phyloP scores from a whole-genome alignment of 2,797 vertebrate species.

The Hozukius guyotensis region DNA sequence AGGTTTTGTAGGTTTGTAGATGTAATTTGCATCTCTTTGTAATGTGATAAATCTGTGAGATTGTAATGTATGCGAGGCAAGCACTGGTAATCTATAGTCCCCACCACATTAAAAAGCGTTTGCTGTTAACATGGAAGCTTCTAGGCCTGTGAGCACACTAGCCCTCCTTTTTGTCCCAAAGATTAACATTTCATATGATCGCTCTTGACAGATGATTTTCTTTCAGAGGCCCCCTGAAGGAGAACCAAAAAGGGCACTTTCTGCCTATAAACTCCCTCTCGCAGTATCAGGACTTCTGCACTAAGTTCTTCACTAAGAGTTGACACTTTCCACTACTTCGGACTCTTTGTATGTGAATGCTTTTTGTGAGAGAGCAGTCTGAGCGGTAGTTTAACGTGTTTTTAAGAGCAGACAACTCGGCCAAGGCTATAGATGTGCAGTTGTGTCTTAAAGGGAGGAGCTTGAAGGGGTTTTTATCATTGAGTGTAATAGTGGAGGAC shows the following conservation, averaged over 20 bases:
- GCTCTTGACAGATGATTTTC: slow-evolving; percentile 90
- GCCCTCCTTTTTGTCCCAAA: slow-evolving; percentile 65
- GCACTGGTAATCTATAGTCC: neutral
- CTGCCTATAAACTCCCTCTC: slow-evolving; percentile 69
- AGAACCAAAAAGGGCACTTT: slow-evolving; percentile 91
- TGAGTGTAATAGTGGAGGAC: slow-evolving; percentile 58
- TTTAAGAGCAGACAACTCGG: slow-evolving; percentile 36
- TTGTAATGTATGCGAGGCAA: neutral
- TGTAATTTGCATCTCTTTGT: neutral
- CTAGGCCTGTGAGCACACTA: slow-evolving; percentile 43
- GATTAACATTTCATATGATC: slow-evolving; percentile 91
- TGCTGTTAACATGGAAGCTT: slow-evolving; percentile 8
- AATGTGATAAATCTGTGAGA: neutral
- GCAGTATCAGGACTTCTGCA: slow-evolving; percentile 42
- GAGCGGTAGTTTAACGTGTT: neutral
- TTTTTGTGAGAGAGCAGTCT: neutral
- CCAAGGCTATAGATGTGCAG: slow-evolving; percentile 83
- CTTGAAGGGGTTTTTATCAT: slow-evolving; percentile 77
- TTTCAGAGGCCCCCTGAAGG: slow-evolving; percentile 88
- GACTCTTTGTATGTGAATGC: neutral
- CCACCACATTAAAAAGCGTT: neutral
- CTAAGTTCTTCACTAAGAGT: neutral
- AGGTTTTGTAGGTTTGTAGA: neutral
- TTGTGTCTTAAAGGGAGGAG: slow-evolving; percentile 89
- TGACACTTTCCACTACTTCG: neutral